These are phyloP conservation scores for Drosophila pandora DNA, from an alignment of 1,140 invertebrate genomes.

Conservation along the genomic window DNA sequence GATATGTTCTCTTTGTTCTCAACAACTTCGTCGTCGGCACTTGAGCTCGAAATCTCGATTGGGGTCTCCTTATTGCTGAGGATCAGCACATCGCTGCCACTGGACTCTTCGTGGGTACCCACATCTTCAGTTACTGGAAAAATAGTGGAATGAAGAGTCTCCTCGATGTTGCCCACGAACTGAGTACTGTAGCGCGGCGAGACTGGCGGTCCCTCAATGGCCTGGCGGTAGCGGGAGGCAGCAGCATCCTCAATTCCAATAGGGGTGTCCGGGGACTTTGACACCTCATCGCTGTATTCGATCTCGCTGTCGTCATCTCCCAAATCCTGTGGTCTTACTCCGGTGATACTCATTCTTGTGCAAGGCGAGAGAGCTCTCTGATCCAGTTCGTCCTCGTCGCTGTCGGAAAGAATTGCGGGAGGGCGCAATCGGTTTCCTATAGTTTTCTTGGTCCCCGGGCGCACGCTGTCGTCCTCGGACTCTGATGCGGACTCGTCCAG, in stretches of 20 bases:
- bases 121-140: constrained; percentile 12
- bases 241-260: constrained; percentile 2
- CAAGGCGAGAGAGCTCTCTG: constrained; percentile 63
- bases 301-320: constrained; percentile 72
- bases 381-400: constrained; percentile 70
- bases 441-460: neutral
- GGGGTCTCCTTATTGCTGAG: constrained; percentile 59
- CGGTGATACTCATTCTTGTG: constrained; percentile 80
- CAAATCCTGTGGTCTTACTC: constrained; percentile 67
- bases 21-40: constrained; percentile 40
- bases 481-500: neutral
- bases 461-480: constrained; percentile 15
- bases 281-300: constrained; percentile 58
- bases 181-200: constrained; percentile 67
- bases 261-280: constrained; percentile 1
- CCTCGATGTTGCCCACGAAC: constrained; percentile 58
- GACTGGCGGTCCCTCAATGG: neutral
- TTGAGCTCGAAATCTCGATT: constrained; percentile 69
- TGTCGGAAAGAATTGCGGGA: constrained; percentile 36
- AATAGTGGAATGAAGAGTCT: constrained; percentile 67
- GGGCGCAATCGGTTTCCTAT: neutral
- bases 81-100: constrained; percentile 65
- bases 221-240: neutral
- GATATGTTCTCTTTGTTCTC: constrained; percentile 33
- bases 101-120: constrained; percentile 33